A percentile compares a stretch with the other conserved stretches of the same genome.
phyloP scores from a whole-genome alignment of 37 sponge, comb jelly and placozoan species.

The Halichondria panicea region DNA sequence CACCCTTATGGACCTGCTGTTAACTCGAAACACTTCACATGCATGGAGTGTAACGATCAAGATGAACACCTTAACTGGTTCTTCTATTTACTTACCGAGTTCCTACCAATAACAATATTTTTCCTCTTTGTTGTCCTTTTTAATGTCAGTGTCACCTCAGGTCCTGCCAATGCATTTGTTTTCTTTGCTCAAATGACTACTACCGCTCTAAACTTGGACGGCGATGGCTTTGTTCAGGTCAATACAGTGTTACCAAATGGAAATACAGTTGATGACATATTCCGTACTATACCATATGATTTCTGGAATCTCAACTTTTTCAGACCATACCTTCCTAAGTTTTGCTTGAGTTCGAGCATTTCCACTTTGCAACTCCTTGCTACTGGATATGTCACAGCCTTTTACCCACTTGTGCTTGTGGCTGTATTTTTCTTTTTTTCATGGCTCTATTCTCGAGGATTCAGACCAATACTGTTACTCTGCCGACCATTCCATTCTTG shows the following conservation, averaged over 20 bases:
- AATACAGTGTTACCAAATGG: not conserved
- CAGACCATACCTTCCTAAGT: slow-evolving; percentile 8
- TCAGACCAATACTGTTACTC: not conserved
- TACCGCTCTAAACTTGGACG: slow-evolving; percentile 27
- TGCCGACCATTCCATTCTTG: slow-evolving; percentile 39
- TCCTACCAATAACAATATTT: slow-evolving; percentile 44
- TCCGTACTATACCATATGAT: slow-evolving; percentile 32
- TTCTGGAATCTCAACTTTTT: slow-evolving; percentile 75
- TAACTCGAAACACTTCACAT: slow-evolving; percentile 14
- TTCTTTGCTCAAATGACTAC: slow-evolving; percentile 64
- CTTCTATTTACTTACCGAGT: slow-evolving; percentile 47
- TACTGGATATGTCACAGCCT: slow-evolving; percentile 38
- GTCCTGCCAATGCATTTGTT: slow-evolving; percentile 75
- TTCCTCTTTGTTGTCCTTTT: slow-evolving; percentile 61
- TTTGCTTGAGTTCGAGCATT: slow-evolving; percentile 31
- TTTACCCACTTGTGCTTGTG: slow-evolving; percentile 35
- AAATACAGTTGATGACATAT: not conserved
- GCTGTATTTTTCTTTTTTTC: slow-evolving; percentile 15
- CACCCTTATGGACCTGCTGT: slow-evolving; percentile 32
- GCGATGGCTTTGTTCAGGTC: slow-evolving; percentile 24
- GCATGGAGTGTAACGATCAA: slow-evolving; percentile 15
- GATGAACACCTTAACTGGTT: slow-evolving; percentile 13
- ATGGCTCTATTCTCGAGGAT: slow-evolving; percentile 22
- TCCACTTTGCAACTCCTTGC: slow-evolving; percentile 15
- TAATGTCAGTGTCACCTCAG: slow-evolving; percentile 54